Percentiles rank a stretch among this genome's conserved stretches.
Conservation (phyloP, 2,888 invertebrate genomes). For the Apocheima hispidaria region DNA sequence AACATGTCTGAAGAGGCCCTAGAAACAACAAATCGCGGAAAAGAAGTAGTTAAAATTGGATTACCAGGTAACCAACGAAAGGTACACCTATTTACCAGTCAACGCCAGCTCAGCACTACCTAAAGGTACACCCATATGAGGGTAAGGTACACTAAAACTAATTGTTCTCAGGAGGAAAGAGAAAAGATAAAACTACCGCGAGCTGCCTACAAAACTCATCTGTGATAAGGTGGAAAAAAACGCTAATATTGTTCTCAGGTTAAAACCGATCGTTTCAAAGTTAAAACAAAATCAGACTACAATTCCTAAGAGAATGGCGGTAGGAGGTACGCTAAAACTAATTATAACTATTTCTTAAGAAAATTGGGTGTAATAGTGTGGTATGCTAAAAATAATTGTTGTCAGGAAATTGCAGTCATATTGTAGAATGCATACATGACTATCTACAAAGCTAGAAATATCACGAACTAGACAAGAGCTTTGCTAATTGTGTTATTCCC, state of each 20-base stretch:
- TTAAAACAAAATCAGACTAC: neutral
- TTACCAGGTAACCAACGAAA: slow-evolving; percentile 3
- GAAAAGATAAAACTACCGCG: neutral
- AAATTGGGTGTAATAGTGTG: neutral
- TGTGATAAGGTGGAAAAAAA: neutral
- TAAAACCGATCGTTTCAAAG: neutral
- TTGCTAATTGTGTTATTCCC: neutral
- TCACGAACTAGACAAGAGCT: neutral
- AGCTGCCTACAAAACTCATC: neutral
- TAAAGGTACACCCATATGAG: neutral
- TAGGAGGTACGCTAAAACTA: slow-evolving; percentile 7
- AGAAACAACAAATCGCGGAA: neutral
- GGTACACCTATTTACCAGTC: neutral
- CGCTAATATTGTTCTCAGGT: slow-evolving; percentile 1
- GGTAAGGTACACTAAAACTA: neutral
- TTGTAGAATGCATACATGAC: neutral
- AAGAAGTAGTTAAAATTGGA: neutral
- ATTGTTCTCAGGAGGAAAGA: slow-evolving; percentile 6
- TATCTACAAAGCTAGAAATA: neutral
- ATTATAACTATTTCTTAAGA: too few relatives aligned
- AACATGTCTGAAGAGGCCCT: neutral
- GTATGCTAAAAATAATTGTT: slow-evolving; percentile 16
- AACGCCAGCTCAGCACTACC: neutral
- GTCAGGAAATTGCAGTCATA: neutral
- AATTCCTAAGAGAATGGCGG: neutral